A percentile compares a stretch with the other conserved stretches of the same genome.
phyloP scores from a whole-genome alignment of 2,888 invertebrate genomes.

The Romanomermis culicivorax region DNA sequence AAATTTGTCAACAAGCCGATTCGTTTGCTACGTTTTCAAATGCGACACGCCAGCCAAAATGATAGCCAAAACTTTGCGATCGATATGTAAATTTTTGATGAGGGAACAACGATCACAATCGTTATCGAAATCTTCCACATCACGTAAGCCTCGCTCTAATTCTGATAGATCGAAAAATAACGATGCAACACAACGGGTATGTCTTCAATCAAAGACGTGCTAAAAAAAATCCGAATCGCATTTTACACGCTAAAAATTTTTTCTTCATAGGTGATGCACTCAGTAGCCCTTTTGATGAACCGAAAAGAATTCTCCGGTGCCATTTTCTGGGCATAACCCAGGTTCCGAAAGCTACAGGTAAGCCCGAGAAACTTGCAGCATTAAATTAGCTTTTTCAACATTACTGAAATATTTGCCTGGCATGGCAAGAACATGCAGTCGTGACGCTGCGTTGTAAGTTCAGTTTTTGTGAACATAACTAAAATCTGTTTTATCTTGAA shows the following conservation, averaged over 20 bases:
- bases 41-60: conserved; percentile 76
- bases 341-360: conserved; percentile 45
- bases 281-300: conserved; percentile 93
- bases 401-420: neutral
- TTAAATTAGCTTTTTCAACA: neutral
- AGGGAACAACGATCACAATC: conserved; percentile 52
- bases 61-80: conserved; percentile 75
- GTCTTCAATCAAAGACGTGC: no score
- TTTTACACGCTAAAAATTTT: no score
- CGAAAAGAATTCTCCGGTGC: conserved; percentile 72
- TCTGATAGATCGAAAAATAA: no score
- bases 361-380: neutral
- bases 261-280: conserved; percentile 36
- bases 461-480: no score
- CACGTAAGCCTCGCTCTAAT: no score
- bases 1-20: conserved; percentile 39
- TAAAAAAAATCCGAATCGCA: no score
- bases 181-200: no score
- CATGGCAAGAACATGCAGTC: no score
- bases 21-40: conserved; percentile 37
- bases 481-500: no score
- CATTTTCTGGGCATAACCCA: conserved; percentile 64
- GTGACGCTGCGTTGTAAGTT: no score
- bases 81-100: conserved; percentile 91
- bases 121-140: neutral